Conservation (phyloP, 2,888 invertebrate species). For the Phengaris arion region DNA sequence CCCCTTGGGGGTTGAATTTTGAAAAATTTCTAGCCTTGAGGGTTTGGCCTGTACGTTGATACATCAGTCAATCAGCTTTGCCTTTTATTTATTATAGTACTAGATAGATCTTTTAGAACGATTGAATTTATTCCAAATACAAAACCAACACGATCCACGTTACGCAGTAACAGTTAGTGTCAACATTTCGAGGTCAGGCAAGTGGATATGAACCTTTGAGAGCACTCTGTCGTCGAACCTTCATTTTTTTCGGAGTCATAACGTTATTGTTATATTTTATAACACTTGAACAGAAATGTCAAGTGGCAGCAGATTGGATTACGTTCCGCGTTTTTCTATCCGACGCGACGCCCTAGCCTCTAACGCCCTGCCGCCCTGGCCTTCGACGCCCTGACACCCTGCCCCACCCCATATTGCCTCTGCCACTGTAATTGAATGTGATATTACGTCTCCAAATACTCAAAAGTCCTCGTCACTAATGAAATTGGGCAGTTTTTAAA, state of each 20-base stretch:
- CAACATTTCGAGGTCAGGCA: neutral
- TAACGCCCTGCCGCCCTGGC: neutral
- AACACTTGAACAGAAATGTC: conserved; percentile 31
- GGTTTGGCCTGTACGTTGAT: too few species aligned
- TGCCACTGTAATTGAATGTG: conserved; percentile 35
- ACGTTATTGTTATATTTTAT: conserved; percentile 25
- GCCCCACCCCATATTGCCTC: neutral
- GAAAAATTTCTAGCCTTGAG: too few species aligned
- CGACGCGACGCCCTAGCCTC: conserved; percentile 2
- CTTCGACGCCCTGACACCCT: neutral
- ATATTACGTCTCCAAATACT: conserved; percentile 34
- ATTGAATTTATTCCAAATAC: too few species aligned
- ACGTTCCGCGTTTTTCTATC: conserved; percentile 33
- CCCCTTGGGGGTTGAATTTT: too few species aligned
- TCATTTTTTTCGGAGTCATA: neutral
- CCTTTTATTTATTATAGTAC: too few species aligned
- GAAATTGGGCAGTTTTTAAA: conserved; percentile 32
- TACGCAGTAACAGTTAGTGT: neutral
- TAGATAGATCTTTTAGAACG: too few species aligned
- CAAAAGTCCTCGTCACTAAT: conserved; percentile 29
- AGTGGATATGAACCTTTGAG: neutral
- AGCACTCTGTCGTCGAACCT: neutral
- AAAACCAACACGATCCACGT: neutral
- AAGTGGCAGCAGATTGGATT: conserved; percentile 39
- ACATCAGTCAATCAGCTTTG: too few species aligned